These are phyloP conservation scores for Xiphophorus couchianus DNA, from an alignment of 2,113 vertebrate species.

Conservation along the genomic window DNA sequence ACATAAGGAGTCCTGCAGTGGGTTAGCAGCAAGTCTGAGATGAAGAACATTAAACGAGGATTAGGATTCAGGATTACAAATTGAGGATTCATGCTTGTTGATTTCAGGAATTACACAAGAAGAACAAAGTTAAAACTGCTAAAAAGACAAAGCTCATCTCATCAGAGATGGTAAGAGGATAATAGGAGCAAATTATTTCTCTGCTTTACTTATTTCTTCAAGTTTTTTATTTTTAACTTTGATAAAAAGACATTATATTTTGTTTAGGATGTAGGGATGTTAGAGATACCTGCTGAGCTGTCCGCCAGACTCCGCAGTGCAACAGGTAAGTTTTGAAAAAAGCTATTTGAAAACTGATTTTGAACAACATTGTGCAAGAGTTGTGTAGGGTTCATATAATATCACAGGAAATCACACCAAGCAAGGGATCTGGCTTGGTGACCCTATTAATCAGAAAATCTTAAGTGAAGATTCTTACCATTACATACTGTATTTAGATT, in stretches of 20 bases:
- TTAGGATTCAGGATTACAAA: background rate
- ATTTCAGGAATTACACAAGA: conserved; percentile 69
- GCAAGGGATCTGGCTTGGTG: too few species aligned
- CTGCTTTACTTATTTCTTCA: too few species aligned
- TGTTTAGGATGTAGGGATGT: conserved; percentile 85
- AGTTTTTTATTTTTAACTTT: background rate
- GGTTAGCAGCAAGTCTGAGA: background rate
- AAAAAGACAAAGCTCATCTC: conserved; percentile 43
- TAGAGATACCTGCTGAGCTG: conserved; percentile 94
- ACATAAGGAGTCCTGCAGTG: background rate
- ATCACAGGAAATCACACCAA: background rate
- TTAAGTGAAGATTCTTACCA: too few species aligned
- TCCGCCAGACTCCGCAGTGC: conserved; percentile 81
- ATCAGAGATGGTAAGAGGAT: conserved; percentile 76
- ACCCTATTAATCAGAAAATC: background rate
- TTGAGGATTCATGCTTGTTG: conserved; percentile 2
- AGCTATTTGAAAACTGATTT: background rate
- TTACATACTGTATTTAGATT: too few species aligned
- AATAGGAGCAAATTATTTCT: background rate
- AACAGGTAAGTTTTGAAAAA: conserved; percentile 76
- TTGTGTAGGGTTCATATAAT: background rate
- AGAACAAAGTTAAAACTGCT: conserved; percentile 45
- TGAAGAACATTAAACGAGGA: background rate
- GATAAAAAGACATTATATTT: background rate
- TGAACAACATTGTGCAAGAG: background rate